Base-by-base conservation (phyloP, 2,888 invertebrate genomes). In the Tiliacea aurago region DNA sequence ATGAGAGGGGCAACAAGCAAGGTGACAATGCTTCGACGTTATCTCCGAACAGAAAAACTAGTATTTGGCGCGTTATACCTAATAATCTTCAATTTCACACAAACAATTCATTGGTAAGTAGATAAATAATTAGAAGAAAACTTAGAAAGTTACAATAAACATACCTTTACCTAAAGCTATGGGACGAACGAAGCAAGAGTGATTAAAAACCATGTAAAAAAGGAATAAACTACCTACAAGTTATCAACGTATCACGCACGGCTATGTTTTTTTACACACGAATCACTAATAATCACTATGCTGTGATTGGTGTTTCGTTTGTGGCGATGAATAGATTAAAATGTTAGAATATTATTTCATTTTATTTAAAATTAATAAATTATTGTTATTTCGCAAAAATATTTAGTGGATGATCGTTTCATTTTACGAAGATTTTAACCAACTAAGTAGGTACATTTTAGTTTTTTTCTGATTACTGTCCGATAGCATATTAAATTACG, bases 401-500 rank as follows among this genome's bases (percentile, higher is more conserved):
- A 63, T 20, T 28, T 47, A 47, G 9, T 15, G 20, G 15, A 33
- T 33, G 9, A 33, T n/a, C 5, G 63, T 64, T 49, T 49, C n/a
- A 33, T 33, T 33, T 63, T 33, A 33, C 47, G 15, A 49, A n/a
- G 20, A 64, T 15, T 28, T 33, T 33, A 20, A n/a, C 20, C 2
- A 41, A 41, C 9, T n/a, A 61, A 33, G n/a, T n/a, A n/a, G n/a
- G 7, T 45, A 62, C 4, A n/a, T 37, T 51, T 49, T 49, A 15
- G 13, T n/a, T 20, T 20, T 33, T 33, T 49, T 49, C n/a, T 37
- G 49, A 64, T 49, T 64, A 64, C 10, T n/a, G 37, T 18, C 37
- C 49, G 37, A 64, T n/a, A 37, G 49, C n/a, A 5, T 51, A 49
- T 49, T 49, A 49, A 64, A 64, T 68, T 51, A 72, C 53, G 55